Evolutionary conservation across 64 coral and sea anemone genomes (phyloP), one percentile per base, ranked within the genome.

Genomic region (Stichodactyla mertensii): DNA sequence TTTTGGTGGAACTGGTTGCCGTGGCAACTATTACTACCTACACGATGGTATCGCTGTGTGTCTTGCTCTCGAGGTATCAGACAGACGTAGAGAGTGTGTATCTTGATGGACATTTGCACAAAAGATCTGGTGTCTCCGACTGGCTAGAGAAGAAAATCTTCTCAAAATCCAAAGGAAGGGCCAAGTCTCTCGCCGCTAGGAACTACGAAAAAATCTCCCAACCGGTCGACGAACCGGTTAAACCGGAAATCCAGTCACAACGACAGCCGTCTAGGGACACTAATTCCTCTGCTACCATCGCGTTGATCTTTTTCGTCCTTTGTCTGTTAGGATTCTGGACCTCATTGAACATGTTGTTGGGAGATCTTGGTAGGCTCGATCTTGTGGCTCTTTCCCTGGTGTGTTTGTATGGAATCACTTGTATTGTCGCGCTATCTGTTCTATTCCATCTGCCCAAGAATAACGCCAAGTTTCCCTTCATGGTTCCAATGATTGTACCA

Each of bases 1-100:
- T 87, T 58, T 79, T 94, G 10, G 92, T 91, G 5, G 92, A 94
- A 20, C 57, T 94, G 81, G 89, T 94, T n/a, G 78, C 86, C 8
- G 84, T 94, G 6, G 74, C 79, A 64, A 79, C 88, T 16, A 82
- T 94, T 15, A 45, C 82, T 19, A 74, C 92, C 9, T 94, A 94
- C 58, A 88, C 86, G 10, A 94, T 84, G 88, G 92, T 94, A 23
- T 83, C 88, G 51, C 8, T 91, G 60, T 85, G 87, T 45, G 88
- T 94, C 6, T 57, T 94, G 12, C 71, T 91, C 1, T 71, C 85
- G 16, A 89, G 92, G 16, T 91, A 88, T 64, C 86, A 91, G 60
- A 31, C 64, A 7, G 55, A 79, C 55, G 14, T 52, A 7, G 55
- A 16, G 11, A 71, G 52, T 12, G 81, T 55, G 1, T 56, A 57